These are phyloP conservation scores for Salvelinus namaycush DNA, from an alignment of 2,113 vertebrate species.

Conservation along the genomic window DNA sequence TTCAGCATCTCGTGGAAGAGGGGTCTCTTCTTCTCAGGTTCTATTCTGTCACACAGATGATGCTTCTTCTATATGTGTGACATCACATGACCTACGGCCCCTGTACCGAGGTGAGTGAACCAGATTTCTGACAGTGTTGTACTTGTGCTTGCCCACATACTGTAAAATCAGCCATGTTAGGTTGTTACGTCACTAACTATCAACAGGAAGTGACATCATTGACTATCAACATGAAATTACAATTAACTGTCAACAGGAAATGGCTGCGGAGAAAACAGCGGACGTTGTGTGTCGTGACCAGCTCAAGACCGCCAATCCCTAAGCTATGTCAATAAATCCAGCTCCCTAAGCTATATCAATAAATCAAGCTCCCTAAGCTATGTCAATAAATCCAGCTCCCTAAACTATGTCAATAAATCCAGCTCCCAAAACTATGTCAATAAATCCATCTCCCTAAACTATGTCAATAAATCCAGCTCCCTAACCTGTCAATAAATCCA, in stretches of 20 bases:
- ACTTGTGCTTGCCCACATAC: conserved; percentile 39
- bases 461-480: too few species aligned
- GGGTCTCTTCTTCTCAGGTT: conserved; percentile 52
- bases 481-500: too few species aligned
- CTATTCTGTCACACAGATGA: conserved; percentile 51
- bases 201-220: not conserved
- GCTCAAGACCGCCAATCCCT: conserved; percentile 53
- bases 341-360: too few species aligned
- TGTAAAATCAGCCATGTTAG: conserved; percentile 42
- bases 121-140: conserved; percentile 23
- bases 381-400: too few species aligned
- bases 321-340: too few species aligned
- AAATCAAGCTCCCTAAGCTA: too few species aligned
- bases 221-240: too few species aligned
- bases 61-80: not conserved
- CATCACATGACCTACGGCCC: conserved; percentile 34
- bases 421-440: too few species aligned
- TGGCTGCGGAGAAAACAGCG: conserved; percentile 19
- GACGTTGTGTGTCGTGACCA: conserved; percentile 14
- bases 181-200: not conserved
- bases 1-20: conserved; percentile 27
- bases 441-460: too few species aligned
- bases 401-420: too few species aligned
- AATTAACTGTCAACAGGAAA: conserved; percentile 8
- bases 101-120: conserved; percentile 32